phyloP scores from a whole-genome alignment of 2,113 vertebrate species.

The Callocephalon fimbriatum region DNA sequence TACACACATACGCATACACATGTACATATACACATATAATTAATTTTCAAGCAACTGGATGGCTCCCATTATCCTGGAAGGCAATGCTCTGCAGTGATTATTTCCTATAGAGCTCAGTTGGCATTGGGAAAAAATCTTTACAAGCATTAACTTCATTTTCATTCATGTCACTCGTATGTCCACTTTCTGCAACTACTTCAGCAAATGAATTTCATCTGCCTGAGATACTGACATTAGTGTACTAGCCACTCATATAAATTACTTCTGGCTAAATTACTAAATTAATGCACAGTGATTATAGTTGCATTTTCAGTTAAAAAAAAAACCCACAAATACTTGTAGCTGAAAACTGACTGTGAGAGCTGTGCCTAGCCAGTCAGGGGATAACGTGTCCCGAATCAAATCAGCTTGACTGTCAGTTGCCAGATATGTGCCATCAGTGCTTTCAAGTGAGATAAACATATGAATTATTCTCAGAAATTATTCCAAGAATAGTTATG shows the following conservation, averaged over 20 bases:
- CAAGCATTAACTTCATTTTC: neutral
- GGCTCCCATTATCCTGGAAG: neutral
- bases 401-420: neutral
- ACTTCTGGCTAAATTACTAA: neutral
- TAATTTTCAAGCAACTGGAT: neutral
- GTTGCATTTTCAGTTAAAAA: neutral
- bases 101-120: rapidly evolving
- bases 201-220: neutral
- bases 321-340: neutral
- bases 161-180: neutral
- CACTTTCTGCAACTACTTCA: neutral
- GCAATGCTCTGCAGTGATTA: neutral
- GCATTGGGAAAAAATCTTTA: neutral
- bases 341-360: neutral
- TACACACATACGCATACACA: neutral
- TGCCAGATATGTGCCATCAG: neutral
- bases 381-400: neutral
- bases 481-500: neutral
- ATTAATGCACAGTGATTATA: neutral
- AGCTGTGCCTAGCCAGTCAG: neutral
- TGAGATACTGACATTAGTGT: neutral
- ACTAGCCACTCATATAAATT: neutral
- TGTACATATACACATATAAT: neutral
- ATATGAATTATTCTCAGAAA: neutral
- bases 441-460: neutral